Evolutionary conservation across 2,888 invertebrate genomes (phyloP).

Genomic region (Ceraclea dissimilis): DNA sequence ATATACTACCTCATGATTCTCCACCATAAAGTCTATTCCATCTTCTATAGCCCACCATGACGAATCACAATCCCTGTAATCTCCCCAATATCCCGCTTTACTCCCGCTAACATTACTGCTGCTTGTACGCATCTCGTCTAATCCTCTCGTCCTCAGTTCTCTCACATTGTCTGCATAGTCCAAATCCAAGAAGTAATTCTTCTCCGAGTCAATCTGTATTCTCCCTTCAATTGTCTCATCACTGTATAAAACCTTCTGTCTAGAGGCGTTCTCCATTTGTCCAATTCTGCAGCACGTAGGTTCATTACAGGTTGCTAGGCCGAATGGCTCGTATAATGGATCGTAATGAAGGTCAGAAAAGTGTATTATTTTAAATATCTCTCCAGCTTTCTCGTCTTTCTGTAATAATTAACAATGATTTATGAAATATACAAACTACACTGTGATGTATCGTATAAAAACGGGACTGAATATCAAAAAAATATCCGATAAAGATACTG

Average conservation of each 20-base stretch:
- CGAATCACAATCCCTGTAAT: conserved; percentile 69
- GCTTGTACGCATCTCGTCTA: conserved; percentile 9
- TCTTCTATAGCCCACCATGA: conserved; percentile 63
- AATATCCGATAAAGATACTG: too few relatives aligned
- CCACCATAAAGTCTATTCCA: conserved; percentile 53
- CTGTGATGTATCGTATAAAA: too few relatives aligned
- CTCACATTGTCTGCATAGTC: conserved; percentile 17
- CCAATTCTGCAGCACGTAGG: conserved; percentile 70
- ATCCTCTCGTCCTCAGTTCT: conserved; percentile 24
- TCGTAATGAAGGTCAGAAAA: conserved; percentile 77
- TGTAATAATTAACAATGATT: background rate
- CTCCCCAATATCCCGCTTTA: conserved; percentile 75
- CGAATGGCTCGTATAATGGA: conserved; percentile 58
- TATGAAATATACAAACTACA: too few relatives aligned
- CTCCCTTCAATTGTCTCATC: conserved; percentile 32
- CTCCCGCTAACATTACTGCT: conserved; percentile 19
- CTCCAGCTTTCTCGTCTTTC: background rate
- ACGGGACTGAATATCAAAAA: too few relatives aligned
- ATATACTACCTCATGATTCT: conserved; percentile 42
- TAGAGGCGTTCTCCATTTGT: conserved; percentile 35
- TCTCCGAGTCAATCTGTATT: conserved; percentile 29
- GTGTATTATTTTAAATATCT: conserved; percentile 50
- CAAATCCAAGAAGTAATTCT: conserved; percentile 28
- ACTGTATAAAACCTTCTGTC: conserved; percentile 31
- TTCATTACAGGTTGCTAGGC: conserved; percentile 63